phyloP scores from a whole-genome alignment of 2,113 vertebrate species.

The Picathartes gymnocephalus region DNA sequence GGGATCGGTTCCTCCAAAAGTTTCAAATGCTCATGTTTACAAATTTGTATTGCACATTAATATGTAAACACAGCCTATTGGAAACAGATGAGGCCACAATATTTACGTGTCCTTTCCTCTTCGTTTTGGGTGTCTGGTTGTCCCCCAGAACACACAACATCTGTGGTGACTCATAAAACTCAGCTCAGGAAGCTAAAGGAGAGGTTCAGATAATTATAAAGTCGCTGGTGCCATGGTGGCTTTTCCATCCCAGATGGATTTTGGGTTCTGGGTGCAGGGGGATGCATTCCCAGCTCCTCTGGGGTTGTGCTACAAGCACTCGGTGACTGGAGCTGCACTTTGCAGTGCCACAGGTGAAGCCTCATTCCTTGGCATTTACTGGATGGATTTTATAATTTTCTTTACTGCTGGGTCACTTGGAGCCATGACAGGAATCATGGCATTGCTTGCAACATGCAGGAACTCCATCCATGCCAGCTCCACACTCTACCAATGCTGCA shows the following conservation, averaged over 20 bases:
- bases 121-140: not conserved
- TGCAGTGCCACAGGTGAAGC: not conserved
- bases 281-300: fast-evolving
- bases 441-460: not conserved
- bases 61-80: conserved; percentile 68
- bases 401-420: not conserved
- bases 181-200: not conserved
- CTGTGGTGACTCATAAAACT: not conserved
- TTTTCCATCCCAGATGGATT: not conserved
- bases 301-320: fast-evolving
- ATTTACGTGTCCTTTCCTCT: conserved; percentile 1
- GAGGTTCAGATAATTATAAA: not conserved
- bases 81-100: conserved; percentile 54
- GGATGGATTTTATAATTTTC: not conserved
- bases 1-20: conserved; percentile 53
- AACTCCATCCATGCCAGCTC: fast-evolving
- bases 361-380: fast-evolving
- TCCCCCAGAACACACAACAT: conserved; percentile 1
- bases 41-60: conserved; percentile 77
- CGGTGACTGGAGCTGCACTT: fast-evolving
- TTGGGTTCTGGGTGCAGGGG: not conserved
- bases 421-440: not conserved
- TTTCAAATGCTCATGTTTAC: conserved; percentile 74
- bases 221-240: fast-evolving
- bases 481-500: fast-evolving